Conservation (phyloP, 2,113 vertebrate genomes). For the Echinops telfairi region DNA sequence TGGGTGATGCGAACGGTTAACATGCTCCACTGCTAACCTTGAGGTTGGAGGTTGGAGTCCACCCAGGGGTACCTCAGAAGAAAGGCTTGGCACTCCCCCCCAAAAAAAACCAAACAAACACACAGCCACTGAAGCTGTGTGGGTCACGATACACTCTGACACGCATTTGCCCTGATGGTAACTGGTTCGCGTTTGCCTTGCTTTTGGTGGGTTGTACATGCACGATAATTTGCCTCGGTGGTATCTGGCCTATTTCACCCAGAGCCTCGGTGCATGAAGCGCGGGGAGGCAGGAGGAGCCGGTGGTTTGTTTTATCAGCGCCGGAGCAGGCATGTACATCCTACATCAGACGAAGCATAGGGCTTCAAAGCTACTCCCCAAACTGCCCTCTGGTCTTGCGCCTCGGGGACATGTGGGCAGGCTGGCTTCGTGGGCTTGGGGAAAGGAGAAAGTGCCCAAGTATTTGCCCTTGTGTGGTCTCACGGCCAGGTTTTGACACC, state of each 20-base stretch:
- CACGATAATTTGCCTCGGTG: slow-evolving; percentile 62
- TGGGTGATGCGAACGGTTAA: background rate
- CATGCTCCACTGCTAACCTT: background rate
- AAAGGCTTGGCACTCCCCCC: background rate
- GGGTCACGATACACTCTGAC: background rate
- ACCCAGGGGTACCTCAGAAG: background rate
- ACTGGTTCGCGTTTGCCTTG: background rate
- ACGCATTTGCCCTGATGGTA: background rate
- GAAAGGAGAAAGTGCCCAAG: background rate
- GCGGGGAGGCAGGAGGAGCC: background rate
- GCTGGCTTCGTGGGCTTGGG: background rate
- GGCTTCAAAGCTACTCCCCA: background rate
- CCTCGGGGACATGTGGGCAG: background rate
- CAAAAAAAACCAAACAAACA: background rate
- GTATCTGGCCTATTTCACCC: background rate
- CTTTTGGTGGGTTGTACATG: background rate
- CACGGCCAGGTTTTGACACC: background rate
- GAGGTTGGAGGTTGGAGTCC: background rate
- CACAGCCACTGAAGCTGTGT: background rate
- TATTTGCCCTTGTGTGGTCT: too few species aligned
- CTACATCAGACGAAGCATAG: background rate
- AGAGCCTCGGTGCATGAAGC: background rate
- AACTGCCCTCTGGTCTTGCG: background rate
- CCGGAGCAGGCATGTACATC: background rate
- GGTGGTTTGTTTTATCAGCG: background rate